These are phyloP conservation scores for Falcunculus frontatus DNA, from an alignment of 2,113 vertebrate genomes.

Conservation along the genomic window DNA sequence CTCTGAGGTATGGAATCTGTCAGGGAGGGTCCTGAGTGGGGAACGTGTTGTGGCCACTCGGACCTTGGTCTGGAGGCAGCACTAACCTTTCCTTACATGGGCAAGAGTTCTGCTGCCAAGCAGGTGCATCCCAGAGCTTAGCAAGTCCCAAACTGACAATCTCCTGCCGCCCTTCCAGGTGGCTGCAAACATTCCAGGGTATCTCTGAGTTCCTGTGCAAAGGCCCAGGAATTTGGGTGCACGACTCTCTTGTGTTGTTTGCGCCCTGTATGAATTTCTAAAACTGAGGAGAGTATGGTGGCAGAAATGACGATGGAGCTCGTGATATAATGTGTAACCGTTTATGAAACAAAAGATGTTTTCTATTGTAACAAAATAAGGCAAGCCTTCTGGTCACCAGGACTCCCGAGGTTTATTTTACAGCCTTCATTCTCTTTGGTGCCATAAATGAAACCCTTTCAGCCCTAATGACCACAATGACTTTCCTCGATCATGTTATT, in stretches of 20 bases:
- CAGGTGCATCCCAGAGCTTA: accelerated
- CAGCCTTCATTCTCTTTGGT: constrained; percentile 68
- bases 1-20: neutral
- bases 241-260: accelerated
- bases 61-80: neutral
- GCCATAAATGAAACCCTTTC: constrained; percentile 81
- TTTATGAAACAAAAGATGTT: constrained; percentile 11
- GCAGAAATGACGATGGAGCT: neutral
- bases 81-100: neutral
- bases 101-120: neutral
- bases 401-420: constrained; percentile 60
- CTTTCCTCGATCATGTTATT: constrained; percentile 82
- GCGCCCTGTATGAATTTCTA: neutral
- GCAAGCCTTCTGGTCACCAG: constrained; percentile 11
- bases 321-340: neutral
- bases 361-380: constrained; percentile 21
- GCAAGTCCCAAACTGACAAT: too few relatives aligned
- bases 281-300: neutral
- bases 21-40: neutral
- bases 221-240: neutral
- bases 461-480: constrained; percentile 82
- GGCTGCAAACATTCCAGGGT: neutral
- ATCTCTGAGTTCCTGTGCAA: neutral
- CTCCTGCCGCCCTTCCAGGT: neutral
- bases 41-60: neutral